Percentiles rank a stretch among this genome's conserved stretches.
Evolutionary conservation across 2,888 invertebrate genomes (phyloP).

Genomic region (Drosophila nr. fundita): DNA sequence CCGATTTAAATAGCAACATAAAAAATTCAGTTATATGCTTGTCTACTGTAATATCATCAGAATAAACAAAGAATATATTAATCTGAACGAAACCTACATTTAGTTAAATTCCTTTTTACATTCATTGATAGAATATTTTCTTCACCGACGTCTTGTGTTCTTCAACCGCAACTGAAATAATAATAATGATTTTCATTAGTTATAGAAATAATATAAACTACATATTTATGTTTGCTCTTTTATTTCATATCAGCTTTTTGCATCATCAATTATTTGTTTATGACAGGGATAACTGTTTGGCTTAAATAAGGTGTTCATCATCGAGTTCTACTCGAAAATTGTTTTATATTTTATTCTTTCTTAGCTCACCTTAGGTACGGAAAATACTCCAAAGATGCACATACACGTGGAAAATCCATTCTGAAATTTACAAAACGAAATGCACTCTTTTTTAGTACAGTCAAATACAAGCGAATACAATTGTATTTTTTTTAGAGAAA

Average conservation of each 20-base stretch:
- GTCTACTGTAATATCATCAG: conserved; percentile 50
- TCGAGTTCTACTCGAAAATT: neutral
- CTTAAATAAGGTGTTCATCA: conserved; percentile 62
- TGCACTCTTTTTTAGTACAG: neutral
- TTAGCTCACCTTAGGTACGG: conserved; percentile 19
- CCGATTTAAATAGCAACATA: conserved; percentile 37
- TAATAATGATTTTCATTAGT: neutral
- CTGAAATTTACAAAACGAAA: conserved; percentile 20
- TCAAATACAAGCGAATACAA: neutral
- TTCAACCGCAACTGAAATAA: conserved; percentile 10
- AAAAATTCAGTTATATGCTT: conserved; percentile 62
- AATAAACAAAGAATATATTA: neutral
- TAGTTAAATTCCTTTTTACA: neutral
- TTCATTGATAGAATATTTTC: neutral
- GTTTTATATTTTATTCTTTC: neutral
- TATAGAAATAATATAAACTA: too few species aligned
- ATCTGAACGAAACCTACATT: conserved; percentile 18
- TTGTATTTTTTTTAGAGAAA: neutral
- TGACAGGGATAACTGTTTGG: conserved; percentile 68
- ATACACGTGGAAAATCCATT: conserved; percentile 14
- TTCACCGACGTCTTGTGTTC: too few species aligned
- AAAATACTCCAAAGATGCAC: too few species aligned
- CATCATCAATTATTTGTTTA: conserved; percentile 65
- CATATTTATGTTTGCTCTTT: neutral
- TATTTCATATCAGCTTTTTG: conserved; percentile 32